A percentile compares a stretch with the other conserved stretches of the same genome.
Evolutionary conservation across 1,140 invertebrate genomes (phyloP).

Genomic region (Palaemon carinicauda): DNA sequence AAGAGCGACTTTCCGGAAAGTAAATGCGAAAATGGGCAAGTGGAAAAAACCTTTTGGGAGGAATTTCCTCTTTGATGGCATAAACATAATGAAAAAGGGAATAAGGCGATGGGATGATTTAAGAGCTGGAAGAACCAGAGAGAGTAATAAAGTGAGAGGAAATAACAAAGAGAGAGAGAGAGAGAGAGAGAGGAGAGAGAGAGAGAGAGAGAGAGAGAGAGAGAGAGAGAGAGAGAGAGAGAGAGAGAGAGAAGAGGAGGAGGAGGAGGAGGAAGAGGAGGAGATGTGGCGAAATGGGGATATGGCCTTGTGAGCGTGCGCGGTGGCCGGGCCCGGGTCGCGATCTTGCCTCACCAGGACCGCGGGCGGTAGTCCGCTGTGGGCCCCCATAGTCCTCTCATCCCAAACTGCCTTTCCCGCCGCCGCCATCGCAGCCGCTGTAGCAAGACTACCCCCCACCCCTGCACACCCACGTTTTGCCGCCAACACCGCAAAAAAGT

Average conservation of each 20-base stretch:
- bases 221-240: background rate
- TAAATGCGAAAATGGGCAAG: too few species aligned
- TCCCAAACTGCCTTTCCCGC: background rate
- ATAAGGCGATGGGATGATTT: background rate
- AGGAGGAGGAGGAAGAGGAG: background rate
- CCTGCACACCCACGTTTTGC: background rate
- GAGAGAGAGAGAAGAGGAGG: background rate
- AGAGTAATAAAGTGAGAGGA: too few species aligned
- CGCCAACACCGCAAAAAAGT: background rate
- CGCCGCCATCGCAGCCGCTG: background rate
- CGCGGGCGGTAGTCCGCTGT: conserved; percentile 41
- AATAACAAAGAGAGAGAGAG: background rate
- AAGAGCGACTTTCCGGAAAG: too few species aligned
- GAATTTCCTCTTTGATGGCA: too few species aligned
- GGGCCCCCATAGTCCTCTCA: conserved; percentile 36
- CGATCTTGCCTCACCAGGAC: conserved; percentile 6
- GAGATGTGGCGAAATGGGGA: background rate
- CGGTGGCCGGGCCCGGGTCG: background rate
- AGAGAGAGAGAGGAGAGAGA: background rate
- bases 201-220: background rate
- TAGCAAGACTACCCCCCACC: background rate
- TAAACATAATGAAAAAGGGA: background rate
- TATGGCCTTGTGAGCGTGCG: conserved; percentile 18
- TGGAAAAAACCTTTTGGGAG: too few species aligned
- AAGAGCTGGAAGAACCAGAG: background rate